A percentile compares a stretch with the other conserved stretches of the same genome.
These are phyloP conservation scores for Furcula furcula DNA, from an alignment of 2,888 invertebrate species.

Conservation along the genomic window DNA sequence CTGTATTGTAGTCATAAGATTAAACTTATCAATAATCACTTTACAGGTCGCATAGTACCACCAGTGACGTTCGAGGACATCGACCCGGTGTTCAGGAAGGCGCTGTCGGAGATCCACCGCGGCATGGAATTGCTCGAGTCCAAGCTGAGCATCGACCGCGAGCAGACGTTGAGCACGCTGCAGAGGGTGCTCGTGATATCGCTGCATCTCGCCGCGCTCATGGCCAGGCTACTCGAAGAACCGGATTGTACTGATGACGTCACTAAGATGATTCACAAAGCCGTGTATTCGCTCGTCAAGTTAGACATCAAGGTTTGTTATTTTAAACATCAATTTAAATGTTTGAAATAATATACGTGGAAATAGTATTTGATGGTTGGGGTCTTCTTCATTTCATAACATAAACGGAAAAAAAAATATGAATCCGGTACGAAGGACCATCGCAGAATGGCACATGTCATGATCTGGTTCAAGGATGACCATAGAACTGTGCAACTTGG, in stretches of 20 bases:
- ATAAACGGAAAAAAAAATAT: too few relatives aligned
- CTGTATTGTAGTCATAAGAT: too few relatives aligned
- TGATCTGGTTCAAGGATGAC: too few relatives aligned
- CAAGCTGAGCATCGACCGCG: constrained; percentile 84
- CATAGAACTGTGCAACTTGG: too few relatives aligned
- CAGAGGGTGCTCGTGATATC: constrained; percentile 93
- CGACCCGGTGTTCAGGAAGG: constrained; percentile 90
- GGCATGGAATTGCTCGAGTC: constrained; percentile 83
- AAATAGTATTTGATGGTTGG: too few relatives aligned
- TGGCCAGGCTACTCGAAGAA: constrained; percentile 85
- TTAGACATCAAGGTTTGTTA: constrained; percentile 83
- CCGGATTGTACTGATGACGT: constrained; percentile 75
- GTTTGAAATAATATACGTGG: too few relatives aligned
- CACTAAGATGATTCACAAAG: constrained; percentile 84
- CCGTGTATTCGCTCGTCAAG: constrained; percentile 89
- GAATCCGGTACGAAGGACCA: too few relatives aligned
- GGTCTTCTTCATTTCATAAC: too few relatives aligned
- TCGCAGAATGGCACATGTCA: too few relatives aligned
- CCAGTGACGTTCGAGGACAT: constrained; percentile 92
- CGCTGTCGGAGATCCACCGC: constrained; percentile 87
- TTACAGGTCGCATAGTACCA: constrained; percentile 85
- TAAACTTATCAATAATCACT: too few relatives aligned
- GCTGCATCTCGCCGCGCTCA: constrained; percentile 90
- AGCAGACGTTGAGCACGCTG: constrained; percentile 85
- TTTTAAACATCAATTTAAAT: too few relatives aligned